A percentile compares a stretch with the other conserved stretches of the same genome.
Conservation (phyloP, 2,113 vertebrate genomes). For the Cynopterus brachyotis region DNA sequence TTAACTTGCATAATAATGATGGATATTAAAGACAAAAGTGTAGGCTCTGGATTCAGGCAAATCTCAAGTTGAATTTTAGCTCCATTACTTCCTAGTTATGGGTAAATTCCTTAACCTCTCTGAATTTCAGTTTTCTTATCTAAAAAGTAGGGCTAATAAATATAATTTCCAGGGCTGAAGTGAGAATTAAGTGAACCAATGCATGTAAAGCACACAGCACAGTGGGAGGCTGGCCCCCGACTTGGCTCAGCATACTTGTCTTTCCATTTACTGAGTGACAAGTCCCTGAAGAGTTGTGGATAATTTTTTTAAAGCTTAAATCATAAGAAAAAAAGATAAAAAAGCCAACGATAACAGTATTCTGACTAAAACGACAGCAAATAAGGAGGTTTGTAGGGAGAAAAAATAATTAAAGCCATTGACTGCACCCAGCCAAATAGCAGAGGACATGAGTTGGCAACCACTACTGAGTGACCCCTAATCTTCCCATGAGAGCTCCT, state of each 20-base stretch:
- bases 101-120: neutral
- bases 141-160: neutral
- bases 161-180: neutral
- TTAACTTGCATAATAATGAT: neutral
- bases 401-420: neutral
- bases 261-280: neutral
- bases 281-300: neutral
- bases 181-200: neutral
- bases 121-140: neutral
- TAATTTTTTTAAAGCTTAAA: neutral
- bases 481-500: neutral
- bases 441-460: no score
- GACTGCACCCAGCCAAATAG: neutral
- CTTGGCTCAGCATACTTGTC: neutral
- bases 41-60: neutral
- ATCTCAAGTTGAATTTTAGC: neutral
- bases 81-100: neutral
- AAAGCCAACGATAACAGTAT: neutral
- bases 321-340: neutral
- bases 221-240: neutral
- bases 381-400: neutral
- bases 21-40: neutral
- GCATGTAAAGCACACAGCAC: neutral
- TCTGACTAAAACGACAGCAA: neutral
- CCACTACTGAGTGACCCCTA: neutral